Conservation (phyloP, 2,113 vertebrate species). For the Bubo blakistoni region DNA sequence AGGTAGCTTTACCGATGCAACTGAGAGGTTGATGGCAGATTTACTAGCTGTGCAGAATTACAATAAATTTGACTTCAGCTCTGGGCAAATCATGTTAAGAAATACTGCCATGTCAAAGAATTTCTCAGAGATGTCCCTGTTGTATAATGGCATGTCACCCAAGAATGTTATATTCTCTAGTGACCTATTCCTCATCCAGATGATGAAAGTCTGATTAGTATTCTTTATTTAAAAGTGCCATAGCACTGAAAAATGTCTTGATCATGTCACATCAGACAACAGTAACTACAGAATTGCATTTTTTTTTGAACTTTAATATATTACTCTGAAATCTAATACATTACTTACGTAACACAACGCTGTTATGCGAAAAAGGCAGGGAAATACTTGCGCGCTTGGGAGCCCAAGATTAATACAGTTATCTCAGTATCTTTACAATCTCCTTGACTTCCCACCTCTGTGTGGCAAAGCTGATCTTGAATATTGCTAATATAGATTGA, state of each 20-base stretch:
- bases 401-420: neutral
- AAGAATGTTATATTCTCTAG: neutral
- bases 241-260: neutral
- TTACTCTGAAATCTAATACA: neutral
- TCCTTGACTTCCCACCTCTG: neutral
- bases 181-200: neutral
- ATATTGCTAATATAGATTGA: neutral
- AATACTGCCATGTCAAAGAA: neutral
- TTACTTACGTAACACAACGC: neutral
- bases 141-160: neutral
- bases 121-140: neutral
- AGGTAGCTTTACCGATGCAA: neutral
- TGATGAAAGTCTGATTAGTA: neutral
- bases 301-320: neutral
- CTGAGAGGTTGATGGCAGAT: neutral
- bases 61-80: slow-evolving; percentile 8
- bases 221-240: neutral
- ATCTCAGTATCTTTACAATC: neutral
- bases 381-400: rapidly evolving
- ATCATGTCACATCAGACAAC: neutral
- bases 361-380: neutral
- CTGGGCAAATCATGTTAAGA: neutral
- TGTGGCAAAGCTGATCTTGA: neutral
- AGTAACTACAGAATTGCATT: neutral
- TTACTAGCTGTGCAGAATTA: neutral